Evolutionary conservation across 2,888 invertebrate species (phyloP).

Genomic region (Melipona bicolor): DNA sequence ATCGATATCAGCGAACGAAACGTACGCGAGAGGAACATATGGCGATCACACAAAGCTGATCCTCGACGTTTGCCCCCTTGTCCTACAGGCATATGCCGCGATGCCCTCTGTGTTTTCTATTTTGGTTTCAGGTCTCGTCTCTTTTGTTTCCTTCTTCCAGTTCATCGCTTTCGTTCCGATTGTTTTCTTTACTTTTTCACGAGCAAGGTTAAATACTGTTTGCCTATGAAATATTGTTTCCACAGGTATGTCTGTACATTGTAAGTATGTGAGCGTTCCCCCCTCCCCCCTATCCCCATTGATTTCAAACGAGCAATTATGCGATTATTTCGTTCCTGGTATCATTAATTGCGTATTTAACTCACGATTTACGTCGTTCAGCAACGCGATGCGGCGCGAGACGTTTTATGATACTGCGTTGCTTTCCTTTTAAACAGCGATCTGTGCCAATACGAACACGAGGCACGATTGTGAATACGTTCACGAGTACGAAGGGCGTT

Average conservation of each 20-base stretch:
- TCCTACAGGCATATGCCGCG: conserved; percentile 56
- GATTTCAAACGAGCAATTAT: background rate
- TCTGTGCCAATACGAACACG: background rate
- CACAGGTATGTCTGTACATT: no score
- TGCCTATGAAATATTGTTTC: no score
- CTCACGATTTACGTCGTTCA: background rate
- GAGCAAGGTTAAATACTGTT: background rate
- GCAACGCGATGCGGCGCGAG: background rate
- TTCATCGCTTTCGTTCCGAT: background rate
- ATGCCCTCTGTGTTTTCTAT: background rate
- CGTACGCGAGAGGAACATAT: conserved; percentile 51
- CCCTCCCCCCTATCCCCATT: background rate
- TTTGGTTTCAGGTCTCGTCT: background rate
- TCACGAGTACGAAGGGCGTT: conserved; percentile 50
- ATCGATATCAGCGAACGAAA: conserved; percentile 47
- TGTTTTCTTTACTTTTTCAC: background rate
- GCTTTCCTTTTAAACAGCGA: background rate
- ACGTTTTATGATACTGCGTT: background rate
- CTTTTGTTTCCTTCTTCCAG: background rate
- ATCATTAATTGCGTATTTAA: background rate
- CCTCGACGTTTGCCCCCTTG: conserved; percentile 3
- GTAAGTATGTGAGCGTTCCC: no score
- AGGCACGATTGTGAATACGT: background rate
- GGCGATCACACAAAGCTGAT: conserved; percentile 63
- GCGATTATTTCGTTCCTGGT: background rate